Base-by-base conservation (phyloP, 2,113 vertebrate species). In the Scomber colias region DNA sequence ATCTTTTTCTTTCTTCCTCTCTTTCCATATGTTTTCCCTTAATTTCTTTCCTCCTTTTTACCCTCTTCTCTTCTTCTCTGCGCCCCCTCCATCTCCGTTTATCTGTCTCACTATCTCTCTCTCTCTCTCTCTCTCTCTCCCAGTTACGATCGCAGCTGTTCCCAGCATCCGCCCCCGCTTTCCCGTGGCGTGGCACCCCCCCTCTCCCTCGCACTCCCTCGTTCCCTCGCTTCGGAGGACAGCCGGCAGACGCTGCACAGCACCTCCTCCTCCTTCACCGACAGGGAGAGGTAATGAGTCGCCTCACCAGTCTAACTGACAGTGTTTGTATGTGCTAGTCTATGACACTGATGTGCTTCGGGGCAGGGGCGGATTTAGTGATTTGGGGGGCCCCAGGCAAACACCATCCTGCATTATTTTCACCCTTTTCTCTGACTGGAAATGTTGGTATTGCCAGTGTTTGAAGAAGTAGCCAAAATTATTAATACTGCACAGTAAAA, bases 111-210 rank as follows among this genome's bases (percentile, higher is more conserved):
- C 87, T 80, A 30, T 84, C 77, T 54, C 61, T 73, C 69, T 89
- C 73, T 81, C 62, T 84, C 77, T 54, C 61, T 73, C 69, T 89
- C 73, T 81, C 62, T 71, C 70, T 88, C 74, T 80, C 74, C 68
- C 89, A 95, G 95, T 94, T 95, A 95, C 54, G 95, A 95, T 83
- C 94, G 93, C 92, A 95, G 94, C 88, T 94, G 95, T 91, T 95
- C 94, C 68, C 94, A 88, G 74, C 94, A 94, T 71, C 95, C 93
- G 5, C 93, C 95, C 82, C 94, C 93, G 65, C 93, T 94, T 67
- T 95, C 94, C 89, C 93, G 91, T 80, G 93, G 92, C 24, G 92
- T 87, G 71, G 83, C 93, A 8, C 93, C 93, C 77, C 93, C 95
- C 44, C 95, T 95, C 76, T 94, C 94, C 55, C 94, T 95, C 15